A percentile compares a stretch with the other conserved stretches of the same genome.
These are phyloP conservation scores for Agrypnus murinus DNA, from an alignment of 2,888 invertebrate species.

Conservation along the genomic window DNA sequence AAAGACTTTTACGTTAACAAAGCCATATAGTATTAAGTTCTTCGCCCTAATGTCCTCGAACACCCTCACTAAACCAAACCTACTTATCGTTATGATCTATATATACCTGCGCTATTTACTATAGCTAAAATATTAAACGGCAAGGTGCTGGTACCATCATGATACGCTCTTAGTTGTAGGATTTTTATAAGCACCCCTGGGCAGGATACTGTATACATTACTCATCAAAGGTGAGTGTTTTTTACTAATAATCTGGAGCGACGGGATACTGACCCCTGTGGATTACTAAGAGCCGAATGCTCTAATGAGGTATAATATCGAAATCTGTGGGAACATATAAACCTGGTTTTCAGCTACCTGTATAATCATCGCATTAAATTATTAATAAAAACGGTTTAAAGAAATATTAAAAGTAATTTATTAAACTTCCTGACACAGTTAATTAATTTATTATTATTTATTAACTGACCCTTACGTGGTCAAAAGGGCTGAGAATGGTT, in stretches of 20 bases:
- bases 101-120: conserved; percentile 51
- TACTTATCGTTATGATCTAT: conserved; percentile 53
- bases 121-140: conserved; percentile 55
- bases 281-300: conserved; percentile 47
- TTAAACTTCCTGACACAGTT: neutral
- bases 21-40: neutral
- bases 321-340: conserved; percentile 53
- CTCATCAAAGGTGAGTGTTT: conserved; percentile 60
- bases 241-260: conserved; percentile 55
- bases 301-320: conserved; percentile 45
- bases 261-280: conserved; percentile 58
- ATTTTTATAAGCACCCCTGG: conserved; percentile 47
- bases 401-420: too few species aligned
- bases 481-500: neutral
- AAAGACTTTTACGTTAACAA: neutral
- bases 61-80: conserved; percentile 51
- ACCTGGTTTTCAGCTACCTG: conserved; percentile 32
- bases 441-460: neutral
- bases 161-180: conserved; percentile 49
- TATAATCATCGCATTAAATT: conserved; percentile 13
- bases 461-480: too few species aligned
- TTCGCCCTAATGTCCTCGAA: conserved; percentile 26
- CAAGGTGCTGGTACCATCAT: conserved; percentile 60
- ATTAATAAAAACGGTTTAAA: neutral
- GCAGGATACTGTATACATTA: conserved; percentile 53